These are phyloP conservation scores for Stichodactyla mertensii DNA, from an alignment of 64 coral and sea anemone genomes.

Conservation along the genomic window DNA sequence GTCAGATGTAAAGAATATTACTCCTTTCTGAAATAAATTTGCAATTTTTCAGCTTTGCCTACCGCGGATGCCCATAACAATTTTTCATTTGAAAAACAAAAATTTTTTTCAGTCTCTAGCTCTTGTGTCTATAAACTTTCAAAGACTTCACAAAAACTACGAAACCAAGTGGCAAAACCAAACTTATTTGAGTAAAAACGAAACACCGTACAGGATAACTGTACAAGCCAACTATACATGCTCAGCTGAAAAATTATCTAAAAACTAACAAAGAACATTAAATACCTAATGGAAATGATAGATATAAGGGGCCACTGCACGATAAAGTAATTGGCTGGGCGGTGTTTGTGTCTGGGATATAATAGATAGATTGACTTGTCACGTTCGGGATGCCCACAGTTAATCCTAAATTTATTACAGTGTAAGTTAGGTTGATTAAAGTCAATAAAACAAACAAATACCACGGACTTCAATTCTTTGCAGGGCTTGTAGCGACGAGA, in stretches of 20 bases:
- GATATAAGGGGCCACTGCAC: background rate
- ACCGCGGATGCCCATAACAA: too few species aligned
- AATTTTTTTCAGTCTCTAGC: too few species aligned
- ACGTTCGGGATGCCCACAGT: background rate
- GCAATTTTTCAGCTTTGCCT: too few species aligned
- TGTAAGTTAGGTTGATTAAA: background rate
- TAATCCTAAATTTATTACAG: slow-evolving; percentile 13
- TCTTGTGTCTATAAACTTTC: too few species aligned
- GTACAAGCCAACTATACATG: background rate
- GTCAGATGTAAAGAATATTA: too few species aligned
- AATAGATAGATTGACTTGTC: background rate
- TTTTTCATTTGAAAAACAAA: too few species aligned
- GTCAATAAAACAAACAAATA: slow-evolving; percentile 10
- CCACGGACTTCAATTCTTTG: background rate
- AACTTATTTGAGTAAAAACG: background rate
- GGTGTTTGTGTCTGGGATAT: background rate
- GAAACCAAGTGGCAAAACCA: too few species aligned
- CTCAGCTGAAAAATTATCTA: background rate
- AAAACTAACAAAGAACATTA: background rate
- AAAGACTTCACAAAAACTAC: too few species aligned
- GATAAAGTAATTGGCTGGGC: background rate
- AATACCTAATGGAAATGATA: background rate
- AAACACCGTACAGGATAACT: background rate
- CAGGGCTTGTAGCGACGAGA: background rate
- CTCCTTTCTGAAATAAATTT: too few species aligned